These are phyloP conservation scores for Alloscopus bannaensis DNA, from an alignment of 2,888 invertebrate species.

Conservation along the genomic window DNA sequence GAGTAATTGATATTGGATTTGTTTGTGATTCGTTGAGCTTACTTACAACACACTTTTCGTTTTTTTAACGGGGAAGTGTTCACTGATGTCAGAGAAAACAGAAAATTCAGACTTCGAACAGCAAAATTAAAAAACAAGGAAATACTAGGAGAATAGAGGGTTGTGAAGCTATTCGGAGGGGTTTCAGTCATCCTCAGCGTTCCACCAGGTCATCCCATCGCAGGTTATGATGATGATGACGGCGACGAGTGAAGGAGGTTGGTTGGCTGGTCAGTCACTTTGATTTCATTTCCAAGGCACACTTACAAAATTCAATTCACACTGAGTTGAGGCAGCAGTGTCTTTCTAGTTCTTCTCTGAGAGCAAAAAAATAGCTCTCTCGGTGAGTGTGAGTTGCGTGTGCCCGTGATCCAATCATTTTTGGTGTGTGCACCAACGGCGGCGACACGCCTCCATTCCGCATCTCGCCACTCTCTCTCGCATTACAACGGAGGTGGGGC, in stretches of 20 bases:
- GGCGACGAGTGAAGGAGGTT: slow-evolving; percentile 3
- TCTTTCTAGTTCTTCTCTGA: too few species aligned
- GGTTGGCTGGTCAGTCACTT: slow-evolving; percentile 18
- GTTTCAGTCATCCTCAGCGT: slow-evolving; percentile 25
- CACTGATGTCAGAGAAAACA: slow-evolving; percentile 54
- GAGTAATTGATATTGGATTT: too few species aligned
- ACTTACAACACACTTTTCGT: slow-evolving; percentile 63
- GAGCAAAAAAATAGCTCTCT: too few species aligned
- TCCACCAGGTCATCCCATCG: slow-evolving; percentile 18
- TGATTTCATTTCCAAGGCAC: too few species aligned
- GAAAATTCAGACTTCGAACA: background rate
- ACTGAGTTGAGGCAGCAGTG: too few species aligned
- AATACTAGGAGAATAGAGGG: slow-evolving; percentile 42
- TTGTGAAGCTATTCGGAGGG: slow-evolving; percentile 37
- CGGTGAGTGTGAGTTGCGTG: too few species aligned
- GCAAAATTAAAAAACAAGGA: slow-evolving; percentile 38
- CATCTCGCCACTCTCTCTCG: too few species aligned
- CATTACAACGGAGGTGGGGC: too few species aligned
- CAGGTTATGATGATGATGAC: slow-evolving; percentile 31
- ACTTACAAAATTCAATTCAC: too few species aligned
- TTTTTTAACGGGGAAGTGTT: slow-evolving; percentile 34
- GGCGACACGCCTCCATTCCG: too few species aligned
- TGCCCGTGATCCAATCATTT: too few species aligned
- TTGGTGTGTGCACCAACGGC: too few species aligned
- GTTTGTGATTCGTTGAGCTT: slow-evolving; percentile 23